Percentiles rank a stretch among this genome's conserved stretches.
Conservation (phyloP, 2,888 invertebrate genomes). For the Zygaena filipendulae region DNA sequence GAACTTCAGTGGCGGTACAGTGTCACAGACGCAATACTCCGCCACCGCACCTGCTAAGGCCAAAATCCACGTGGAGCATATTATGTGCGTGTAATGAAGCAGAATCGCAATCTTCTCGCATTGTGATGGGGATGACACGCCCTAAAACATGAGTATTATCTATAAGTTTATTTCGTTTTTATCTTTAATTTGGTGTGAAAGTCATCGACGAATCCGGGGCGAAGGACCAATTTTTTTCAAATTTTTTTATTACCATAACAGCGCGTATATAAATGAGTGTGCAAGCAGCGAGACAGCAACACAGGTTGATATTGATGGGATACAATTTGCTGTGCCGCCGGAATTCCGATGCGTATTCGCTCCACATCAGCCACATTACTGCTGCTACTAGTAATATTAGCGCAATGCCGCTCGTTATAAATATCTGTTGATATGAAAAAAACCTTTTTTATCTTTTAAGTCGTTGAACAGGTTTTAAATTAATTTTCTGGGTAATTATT, state of each 20-base stretch:
- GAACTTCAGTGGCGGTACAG: constrained; percentile 65
- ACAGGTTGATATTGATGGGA: constrained; percentile 68
- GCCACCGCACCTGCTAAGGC: constrained; percentile 64
- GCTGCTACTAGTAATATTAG: constrained; percentile 35
- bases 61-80: constrained; percentile 77
- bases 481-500: not conserved
- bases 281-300: constrained; percentile 69
- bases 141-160: too few species aligned
- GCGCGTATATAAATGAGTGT: constrained; percentile 74
- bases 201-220: not conserved
- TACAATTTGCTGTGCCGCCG: constrained; percentile 63
- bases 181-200: too few species aligned
- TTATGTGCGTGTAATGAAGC: constrained; percentile 76
- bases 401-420: constrained; percentile 44
- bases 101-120: constrained; percentile 75
- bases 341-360: constrained; percentile 43
- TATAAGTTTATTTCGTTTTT: too few species aligned
- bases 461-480: not conserved
- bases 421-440: constrained; percentile 35
- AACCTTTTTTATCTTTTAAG: not conserved
- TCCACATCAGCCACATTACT: constrained; percentile 49
- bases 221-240: not conserved
- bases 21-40: constrained; percentile 70
- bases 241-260: constrained; percentile 63
- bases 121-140: constrained; percentile 70